Conservation (phyloP, 2,888 invertebrate genomes). For the Penaeus monodon region DNA sequence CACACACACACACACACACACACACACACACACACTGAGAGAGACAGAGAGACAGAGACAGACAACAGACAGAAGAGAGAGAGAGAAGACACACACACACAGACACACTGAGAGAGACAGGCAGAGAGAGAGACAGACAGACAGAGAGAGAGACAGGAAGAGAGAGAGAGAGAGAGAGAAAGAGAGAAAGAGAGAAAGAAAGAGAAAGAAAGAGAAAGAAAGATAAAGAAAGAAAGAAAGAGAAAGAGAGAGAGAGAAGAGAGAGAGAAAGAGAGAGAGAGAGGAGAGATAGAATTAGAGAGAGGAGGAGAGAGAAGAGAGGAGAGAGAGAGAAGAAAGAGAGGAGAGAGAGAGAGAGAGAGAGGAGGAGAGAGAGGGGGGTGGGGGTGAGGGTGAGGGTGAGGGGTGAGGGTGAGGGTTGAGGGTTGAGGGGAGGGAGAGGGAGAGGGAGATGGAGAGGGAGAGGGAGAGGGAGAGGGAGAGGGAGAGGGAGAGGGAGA, state of each 20-base stretch:
- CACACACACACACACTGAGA: too few relatives aligned
- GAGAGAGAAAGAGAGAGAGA: too few relatives aligned
- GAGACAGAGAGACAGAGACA: constrained; percentile 8
- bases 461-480: not conserved
- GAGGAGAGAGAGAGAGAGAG: too few relatives aligned
- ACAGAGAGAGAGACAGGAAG: not conserved
- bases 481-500: not conserved
- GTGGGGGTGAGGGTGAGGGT: too few relatives aligned
- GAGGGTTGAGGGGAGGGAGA: too few relatives aligned
- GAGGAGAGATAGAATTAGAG: too few relatives aligned
- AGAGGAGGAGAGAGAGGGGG: too few relatives aligned
- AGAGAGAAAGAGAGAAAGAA: not conserved
- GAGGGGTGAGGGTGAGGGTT: too few relatives aligned
- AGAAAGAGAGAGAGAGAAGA: too few relatives aligned
- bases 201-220: not conserved
- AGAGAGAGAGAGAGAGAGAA: not conserved
- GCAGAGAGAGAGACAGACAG: constrained; percentile 4
- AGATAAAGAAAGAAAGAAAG: not conserved
- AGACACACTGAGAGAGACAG: constrained; percentile 1
- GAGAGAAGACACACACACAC: not conserved
- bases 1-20: too few relatives aligned
- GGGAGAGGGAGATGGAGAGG: not conserved
- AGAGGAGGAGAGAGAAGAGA: too few relatives aligned
- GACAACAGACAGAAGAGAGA: not conserved
- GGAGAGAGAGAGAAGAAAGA: too few relatives aligned